Conservation (phyloP, 1,140 invertebrate species). For the Lanistes nyassanus region DNA sequence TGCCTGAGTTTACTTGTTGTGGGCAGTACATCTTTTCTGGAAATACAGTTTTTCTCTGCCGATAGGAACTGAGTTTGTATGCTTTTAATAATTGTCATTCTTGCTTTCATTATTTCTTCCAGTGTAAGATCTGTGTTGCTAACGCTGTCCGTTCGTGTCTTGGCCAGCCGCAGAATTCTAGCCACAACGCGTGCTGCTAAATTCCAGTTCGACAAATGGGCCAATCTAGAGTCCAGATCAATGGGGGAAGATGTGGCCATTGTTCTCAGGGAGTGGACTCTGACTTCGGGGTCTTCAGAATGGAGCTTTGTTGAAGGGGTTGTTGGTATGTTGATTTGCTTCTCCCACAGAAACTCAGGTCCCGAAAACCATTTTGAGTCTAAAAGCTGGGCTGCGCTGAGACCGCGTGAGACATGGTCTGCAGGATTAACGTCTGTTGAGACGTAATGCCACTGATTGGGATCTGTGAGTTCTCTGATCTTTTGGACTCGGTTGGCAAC, state of each 20-base stretch:
- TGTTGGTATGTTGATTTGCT: too few relatives aligned
- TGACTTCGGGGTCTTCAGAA: too few relatives aligned
- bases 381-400: too few relatives aligned
- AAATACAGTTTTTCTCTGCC: too few relatives aligned
- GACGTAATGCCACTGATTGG: conserved; percentile 37
- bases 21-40: not conserved
- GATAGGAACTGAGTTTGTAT: not conserved
- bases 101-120: too few relatives aligned
- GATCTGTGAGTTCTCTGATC: conserved; percentile 31
- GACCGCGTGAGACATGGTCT: conserved; percentile 26
- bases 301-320: not conserved
- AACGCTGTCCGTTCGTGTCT: too few relatives aligned
- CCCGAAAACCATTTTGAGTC: conserved; percentile 17
- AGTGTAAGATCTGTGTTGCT: too few relatives aligned
- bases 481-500: conserved; percentile 40
- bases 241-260: not conserved
- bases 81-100: not conserved
- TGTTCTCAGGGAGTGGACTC: not conserved
- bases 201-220: not conserved
- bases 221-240: not conserved
- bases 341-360: not conserved
- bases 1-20: not conserved
- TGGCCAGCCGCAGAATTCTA: too few relatives aligned
- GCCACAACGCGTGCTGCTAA: not conserved
- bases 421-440: conserved; percentile 32